phyloP scores from a whole-genome alignment of 2,113 vertebrate species.

The Grantiella picta region DNA sequence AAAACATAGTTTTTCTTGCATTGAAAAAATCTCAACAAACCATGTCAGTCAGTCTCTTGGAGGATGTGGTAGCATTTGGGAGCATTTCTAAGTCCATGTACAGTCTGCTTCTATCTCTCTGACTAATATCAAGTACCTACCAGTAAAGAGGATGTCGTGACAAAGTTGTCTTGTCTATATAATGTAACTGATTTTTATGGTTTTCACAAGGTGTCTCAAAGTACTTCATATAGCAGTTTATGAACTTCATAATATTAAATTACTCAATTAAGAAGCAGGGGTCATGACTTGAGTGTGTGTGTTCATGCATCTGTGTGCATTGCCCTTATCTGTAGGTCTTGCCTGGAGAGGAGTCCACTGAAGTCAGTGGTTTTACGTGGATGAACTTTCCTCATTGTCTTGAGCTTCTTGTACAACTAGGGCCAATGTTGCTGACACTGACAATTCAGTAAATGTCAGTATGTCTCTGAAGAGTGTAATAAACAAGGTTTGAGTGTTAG shows the following conservation, averaged over 20 bases:
- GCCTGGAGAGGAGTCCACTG: accelerated
- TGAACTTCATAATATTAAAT: neutral
- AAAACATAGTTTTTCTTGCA: neutral
- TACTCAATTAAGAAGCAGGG: neutral
- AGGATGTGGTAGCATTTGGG: neutral
- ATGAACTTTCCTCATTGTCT: neutral
- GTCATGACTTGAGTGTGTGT: neutral
- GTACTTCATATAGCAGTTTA: neutral
- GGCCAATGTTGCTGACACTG: neutral
- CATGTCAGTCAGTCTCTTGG: neutral
- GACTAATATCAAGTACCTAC: neutral
- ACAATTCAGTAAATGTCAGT: neutral
- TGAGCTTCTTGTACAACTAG: neutral
- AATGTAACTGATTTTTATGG: neutral
- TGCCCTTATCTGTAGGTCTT: neutral
- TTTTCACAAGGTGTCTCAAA: neutral
- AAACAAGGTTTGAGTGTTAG: neutral
- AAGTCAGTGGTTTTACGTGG: neutral
- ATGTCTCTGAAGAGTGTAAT: neutral
- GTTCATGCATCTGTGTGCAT: neutral
- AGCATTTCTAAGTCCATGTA: neutral
- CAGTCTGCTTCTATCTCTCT: neutral
- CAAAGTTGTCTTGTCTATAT: neutral
- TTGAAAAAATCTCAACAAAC: neutral
- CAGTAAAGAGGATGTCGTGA: neutral